Conservation (phyloP, 2,888 invertebrate genomes). For the Cordilura impudica region DNA sequence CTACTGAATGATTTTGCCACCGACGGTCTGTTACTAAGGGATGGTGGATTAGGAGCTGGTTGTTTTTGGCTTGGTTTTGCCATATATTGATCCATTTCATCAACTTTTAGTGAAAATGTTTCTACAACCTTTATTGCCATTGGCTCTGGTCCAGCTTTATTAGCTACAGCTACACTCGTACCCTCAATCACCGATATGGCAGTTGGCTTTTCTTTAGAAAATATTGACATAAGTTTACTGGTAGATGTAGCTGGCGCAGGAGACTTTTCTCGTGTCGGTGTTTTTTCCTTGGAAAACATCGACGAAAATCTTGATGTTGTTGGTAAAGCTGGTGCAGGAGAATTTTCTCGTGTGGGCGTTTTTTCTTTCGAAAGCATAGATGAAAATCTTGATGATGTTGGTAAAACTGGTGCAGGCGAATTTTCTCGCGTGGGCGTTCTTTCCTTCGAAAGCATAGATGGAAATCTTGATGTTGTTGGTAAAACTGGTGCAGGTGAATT, state of each 20-base stretch:
- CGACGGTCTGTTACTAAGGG: constrained; percentile 43
- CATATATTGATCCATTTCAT: constrained; percentile 76
- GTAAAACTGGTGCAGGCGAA: constrained; percentile 61
- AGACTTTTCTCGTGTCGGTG: constrained; percentile 62
- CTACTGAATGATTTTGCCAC: constrained; percentile 68
- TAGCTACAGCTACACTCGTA: constrained; percentile 65
- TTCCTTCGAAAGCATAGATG: constrained; percentile 38
- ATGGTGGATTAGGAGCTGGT: constrained; percentile 17
- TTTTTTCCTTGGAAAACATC: constrained; percentile 43
- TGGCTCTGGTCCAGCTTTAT: constrained; percentile 70
- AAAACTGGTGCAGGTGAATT: constrained; percentile 62
- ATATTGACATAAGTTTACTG: constrained; percentile 67
- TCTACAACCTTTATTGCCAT: constrained; percentile 73
- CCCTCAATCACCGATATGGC: constrained; percentile 67
- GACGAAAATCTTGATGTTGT: constrained; percentile 22
- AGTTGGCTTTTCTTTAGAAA: constrained; percentile 68
- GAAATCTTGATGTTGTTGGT: constrained; percentile 17
- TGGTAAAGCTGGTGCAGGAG: constrained; percentile 59
- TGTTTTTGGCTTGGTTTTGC: constrained; percentile 67
- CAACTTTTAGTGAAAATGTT: constrained; percentile 77
- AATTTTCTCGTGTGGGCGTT: constrained; percentile 62
- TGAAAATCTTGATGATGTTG: constrained; percentile 23
- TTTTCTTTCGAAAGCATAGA: constrained; percentile 42
- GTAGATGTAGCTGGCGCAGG: constrained; percentile 65
- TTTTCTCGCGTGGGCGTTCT: constrained; percentile 61